phyloP scores from a whole-genome alignment of 2,113 vertebrate genomes.

The Poicephalus meyeri region DNA sequence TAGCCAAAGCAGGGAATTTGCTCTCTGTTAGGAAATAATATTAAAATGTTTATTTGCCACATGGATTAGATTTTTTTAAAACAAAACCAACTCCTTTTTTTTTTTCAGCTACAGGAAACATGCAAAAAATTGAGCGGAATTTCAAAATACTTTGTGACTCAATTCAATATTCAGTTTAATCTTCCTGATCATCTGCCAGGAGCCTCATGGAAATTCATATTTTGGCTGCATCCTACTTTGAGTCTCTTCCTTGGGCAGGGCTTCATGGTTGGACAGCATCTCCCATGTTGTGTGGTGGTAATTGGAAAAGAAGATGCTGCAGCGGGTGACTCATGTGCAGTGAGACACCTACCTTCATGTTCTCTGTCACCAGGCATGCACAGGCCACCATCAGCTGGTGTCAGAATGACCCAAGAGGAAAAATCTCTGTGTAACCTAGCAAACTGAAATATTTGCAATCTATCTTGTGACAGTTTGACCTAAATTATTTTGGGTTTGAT shows the following conservation, averaged over 20 bases:
- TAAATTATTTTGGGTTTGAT: neutral
- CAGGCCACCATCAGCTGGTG: neutral
- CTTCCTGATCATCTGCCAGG: neutral
- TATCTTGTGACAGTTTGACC: slow-evolving; percentile 28
- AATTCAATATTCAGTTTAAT: neutral
- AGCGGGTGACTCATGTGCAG: neutral
- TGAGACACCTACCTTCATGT: neutral
- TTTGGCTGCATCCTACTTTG: neutral
- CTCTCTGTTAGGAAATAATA: neutral
- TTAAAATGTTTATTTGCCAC: neutral
- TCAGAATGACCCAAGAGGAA: slow-evolving; percentile 3
- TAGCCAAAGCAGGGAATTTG: neutral
- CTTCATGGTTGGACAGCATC: neutral
- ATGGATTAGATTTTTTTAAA: neutral
- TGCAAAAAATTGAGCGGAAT: neutral
- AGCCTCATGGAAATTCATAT: neutral
- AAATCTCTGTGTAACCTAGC: neutral
- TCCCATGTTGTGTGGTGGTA: neutral
- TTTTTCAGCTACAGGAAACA: neutral
- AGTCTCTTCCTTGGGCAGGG: neutral
- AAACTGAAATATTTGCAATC: neutral
- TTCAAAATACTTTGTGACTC: neutral
- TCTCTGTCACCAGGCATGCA: fast-evolving
- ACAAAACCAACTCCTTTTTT: neutral
- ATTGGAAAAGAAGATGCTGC: neutral